Base-by-base conservation (phyloP, 2,113 vertebrate species). In the Hippocampus mohnikei region DNA sequence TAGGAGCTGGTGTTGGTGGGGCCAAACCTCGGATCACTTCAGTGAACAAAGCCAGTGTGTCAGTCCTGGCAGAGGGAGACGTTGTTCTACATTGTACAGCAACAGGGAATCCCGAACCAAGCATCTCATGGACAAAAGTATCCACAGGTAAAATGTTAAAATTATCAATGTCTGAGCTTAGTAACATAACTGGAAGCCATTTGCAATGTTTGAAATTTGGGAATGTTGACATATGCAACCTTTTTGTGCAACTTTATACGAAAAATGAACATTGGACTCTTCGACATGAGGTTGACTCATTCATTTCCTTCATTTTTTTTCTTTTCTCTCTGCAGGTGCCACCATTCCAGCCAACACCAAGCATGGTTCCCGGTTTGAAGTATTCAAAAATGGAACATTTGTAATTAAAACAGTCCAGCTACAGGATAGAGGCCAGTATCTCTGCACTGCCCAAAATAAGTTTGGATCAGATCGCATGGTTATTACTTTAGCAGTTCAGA, bases 401-500 rank as follows among this genome's bases (percentile, higher is more conserved):
- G 37, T 92, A 0, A 90, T 94, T 61, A 91, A 78, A 79, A 92
- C 88, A 23, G 83, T 92, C 23, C 92, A 93, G 77, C 88, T 93
- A 16, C 92, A 93, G 79, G 93, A 94, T 74, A 78, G 90, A 80
- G 93, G 93, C 40, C 92, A 93, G 72, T 94, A 94, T 73, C 88
- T 94, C 48, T 94, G 93, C 76, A 90, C 88, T 0, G 91, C 91
- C 20, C 91, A 91, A 62, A 94, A 93, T 73, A 73, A 44, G 8
- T 85, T 90, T 58, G 92, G 93, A 62, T 89, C 92, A 15, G 93
- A 93, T 76, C 89, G 92, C 16, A 87, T 89, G 77, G 91, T 92
- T 65, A 75, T 90, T 53, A 93, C 90, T 6, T 84, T 94, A 62
- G 76, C 90, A 27, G 89, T 94, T 37, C 84, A 91, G 75, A 93